Percentiles rank a stretch among this genome's conserved stretches.
Evolutionary conservation across 2,113 vertebrate species (phyloP).

Genomic region (Phylloscopus trochilus): DNA sequence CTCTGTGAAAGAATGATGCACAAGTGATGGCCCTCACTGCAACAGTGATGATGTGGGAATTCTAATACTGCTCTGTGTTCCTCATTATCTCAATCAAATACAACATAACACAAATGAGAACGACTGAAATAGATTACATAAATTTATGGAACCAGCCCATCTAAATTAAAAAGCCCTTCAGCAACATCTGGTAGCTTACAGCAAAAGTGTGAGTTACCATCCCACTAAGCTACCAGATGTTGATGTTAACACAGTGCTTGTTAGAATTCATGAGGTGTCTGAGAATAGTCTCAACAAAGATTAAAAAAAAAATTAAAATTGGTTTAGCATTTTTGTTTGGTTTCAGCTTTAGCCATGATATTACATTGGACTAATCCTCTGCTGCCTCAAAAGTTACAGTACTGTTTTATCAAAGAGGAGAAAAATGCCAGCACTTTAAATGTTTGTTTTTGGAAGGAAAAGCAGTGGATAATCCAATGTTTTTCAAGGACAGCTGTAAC

Average conservation of each 20-base stretch:
- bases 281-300: background rate
- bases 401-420: background rate
- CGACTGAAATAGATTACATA: background rate
- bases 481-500: constrained; percentile 9
- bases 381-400: background rate
- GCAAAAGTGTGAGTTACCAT: background rate
- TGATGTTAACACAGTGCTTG: background rate
- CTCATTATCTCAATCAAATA: background rate
- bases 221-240: constrained; percentile 23
- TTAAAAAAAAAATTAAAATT: background rate
- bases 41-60: background rate
- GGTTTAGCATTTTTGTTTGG: constrained; percentile 6
- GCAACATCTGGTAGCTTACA: constrained; percentile 1
- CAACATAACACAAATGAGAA: background rate
- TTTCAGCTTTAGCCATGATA: constrained; percentile 30
- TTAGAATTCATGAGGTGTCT: constrained; percentile 19
- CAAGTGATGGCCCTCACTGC: background rate
- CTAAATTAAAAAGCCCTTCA: constrained; percentile 38
- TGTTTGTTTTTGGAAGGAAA: constrained; percentile 2
- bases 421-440: background rate
- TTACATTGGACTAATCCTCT: constrained; percentile 1
- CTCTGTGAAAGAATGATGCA: background rate
- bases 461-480: background rate
- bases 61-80: background rate
- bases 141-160: background rate